These are phyloP conservation scores for Caenorhabditis tropicalis DNA, from an alignment of 1,140 invertebrate genomes.

Conservation along the genomic window DNA sequence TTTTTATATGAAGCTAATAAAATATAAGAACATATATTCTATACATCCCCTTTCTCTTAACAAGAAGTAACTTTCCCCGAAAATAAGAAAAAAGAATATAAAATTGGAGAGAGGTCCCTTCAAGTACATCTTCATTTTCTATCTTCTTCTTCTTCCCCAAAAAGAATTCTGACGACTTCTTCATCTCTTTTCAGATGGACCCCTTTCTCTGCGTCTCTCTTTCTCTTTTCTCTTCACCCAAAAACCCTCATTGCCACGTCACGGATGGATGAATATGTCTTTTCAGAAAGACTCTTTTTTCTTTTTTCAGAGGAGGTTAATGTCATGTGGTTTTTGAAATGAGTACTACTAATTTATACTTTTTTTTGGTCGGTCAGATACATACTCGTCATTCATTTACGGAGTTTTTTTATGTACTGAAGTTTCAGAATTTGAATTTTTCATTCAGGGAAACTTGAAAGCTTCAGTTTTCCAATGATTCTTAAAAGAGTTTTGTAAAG, in stretches of 20 bases:
- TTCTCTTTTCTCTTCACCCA: background rate
- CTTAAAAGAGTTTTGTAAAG: too few species aligned
- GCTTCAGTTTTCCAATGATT: too few species aligned
- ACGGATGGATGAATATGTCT: background rate
- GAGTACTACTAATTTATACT: background rate
- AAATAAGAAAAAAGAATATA: background rate
- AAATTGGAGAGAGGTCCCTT: too few species aligned
- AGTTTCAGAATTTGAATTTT: too few species aligned
- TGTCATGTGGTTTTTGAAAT: background rate
- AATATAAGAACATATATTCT: too few species aligned
- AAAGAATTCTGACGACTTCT: background rate
- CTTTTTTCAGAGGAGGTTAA: background rate
- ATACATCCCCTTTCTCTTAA: too few species aligned
- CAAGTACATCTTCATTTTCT: constrained; percentile 28
- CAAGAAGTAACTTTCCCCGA: too few species aligned
- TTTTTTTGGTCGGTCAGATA: too few species aligned
- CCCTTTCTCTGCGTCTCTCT: background rate
- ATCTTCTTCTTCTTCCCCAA: background rate
- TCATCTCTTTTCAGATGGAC: background rate
- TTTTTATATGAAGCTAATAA: too few species aligned
- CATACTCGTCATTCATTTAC: too few species aligned
- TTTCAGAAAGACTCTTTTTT: background rate
- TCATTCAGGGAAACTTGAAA: too few species aligned
- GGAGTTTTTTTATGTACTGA: too few species aligned
- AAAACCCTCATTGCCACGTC: background rate